Base-by-base conservation (phyloP, 2,113 vertebrate species). In the Syngnathoides biaculeatus region DNA sequence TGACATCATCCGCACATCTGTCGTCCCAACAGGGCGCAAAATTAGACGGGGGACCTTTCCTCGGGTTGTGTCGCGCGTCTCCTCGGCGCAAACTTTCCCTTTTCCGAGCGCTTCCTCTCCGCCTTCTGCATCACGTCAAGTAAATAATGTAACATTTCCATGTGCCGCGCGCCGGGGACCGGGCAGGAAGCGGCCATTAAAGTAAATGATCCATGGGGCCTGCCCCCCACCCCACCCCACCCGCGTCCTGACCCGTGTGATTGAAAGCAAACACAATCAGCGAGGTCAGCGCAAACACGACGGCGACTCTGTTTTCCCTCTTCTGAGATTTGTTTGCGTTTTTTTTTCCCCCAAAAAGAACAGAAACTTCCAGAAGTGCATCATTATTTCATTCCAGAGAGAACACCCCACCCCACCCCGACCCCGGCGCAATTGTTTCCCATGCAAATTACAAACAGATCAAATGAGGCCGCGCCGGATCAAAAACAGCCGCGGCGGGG, bases 1-100 rank as follows among this genome's bases (percentile, higher is more conserved):
- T 92, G 90, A 92, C 91, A 92, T 92, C 90, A 92, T 86, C 79
- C 52, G 78, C 89, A 92, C 91, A 92, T 90, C 91, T 92, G 91
- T 90, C 80, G 84, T 91, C 88, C 88, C 88, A 86, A 88, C 86
- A 91, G 86, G 85, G 90, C 84, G 79, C 87, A 80, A 86, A 86
- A 89, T 78, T 80, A 85, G 77, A 72, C 43, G 61, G 74, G 61
- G 74, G 79, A 78, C 76, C 79, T 78, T 66, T 74, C 48, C 71
- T 84, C 68, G 39, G 68, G 73, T 73, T 78, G 74, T 79, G 78
- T 78, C 70, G 53, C 72, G n/a, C 45, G 35, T 72, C 68, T 65
- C 78, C 62, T 69, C 67, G 63, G 38, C n/a, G 11, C 48, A 22
- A 52, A 52, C 20, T 2, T 52, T n/a, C 20, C 1, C 8, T 50